Conservation (phyloP, 2,888 invertebrate species). For the Limnephilus marmoratus region DNA sequence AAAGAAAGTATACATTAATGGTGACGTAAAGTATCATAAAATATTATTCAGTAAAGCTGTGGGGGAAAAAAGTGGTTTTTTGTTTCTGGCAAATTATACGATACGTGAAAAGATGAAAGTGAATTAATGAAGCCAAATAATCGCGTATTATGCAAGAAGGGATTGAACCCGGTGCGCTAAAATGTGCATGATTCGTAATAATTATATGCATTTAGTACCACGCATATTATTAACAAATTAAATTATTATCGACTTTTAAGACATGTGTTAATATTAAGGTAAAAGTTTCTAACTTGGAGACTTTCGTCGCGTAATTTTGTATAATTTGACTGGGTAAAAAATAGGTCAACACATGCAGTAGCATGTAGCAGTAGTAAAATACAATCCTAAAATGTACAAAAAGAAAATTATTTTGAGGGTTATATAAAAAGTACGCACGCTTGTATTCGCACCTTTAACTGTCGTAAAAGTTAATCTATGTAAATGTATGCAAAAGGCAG, state of each 20-base stretch:
- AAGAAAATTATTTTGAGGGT: too few relatives aligned
- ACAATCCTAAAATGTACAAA: too few relatives aligned
- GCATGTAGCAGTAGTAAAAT: too few relatives aligned
- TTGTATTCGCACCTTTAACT: too few relatives aligned
- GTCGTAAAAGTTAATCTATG: too few relatives aligned
- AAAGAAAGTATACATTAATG: constrained; percentile 1
- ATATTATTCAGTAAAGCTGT: not conserved
- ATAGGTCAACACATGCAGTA: too few relatives aligned
- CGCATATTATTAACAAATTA: not conserved
- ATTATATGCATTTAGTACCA: not conserved
- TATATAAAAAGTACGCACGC: too few relatives aligned
- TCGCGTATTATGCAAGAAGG: not conserved
- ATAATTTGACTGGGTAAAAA: too few relatives aligned
- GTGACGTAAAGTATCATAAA: not conserved
- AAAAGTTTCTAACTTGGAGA: not conserved
- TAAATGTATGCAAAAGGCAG: too few relatives aligned
- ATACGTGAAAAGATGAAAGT: not conserved
- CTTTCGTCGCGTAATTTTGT: not conserved
- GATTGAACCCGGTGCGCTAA: not conserved
- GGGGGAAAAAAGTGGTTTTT: not conserved
- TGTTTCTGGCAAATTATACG: not conserved
- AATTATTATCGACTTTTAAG: not conserved
- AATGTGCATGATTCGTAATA: not conserved
- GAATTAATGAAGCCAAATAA: not conserved
- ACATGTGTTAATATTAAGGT: not conserved